Conservation (phyloP, 2,113 vertebrate genomes). For the Lepus americanus region DNA sequence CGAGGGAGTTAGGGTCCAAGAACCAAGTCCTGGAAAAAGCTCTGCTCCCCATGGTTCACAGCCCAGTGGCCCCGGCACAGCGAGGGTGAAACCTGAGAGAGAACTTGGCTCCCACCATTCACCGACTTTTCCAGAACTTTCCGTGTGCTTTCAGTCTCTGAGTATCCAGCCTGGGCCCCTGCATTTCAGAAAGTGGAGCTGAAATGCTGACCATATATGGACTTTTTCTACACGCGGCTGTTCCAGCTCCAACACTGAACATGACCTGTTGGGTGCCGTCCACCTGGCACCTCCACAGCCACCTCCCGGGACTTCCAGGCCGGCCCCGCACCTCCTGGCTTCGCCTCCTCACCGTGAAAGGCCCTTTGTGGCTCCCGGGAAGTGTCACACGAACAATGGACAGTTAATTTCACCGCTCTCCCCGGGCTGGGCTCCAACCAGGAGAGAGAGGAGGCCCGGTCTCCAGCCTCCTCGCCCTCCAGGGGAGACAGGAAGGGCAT, state of each 20-base stretch:
- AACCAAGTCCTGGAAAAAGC: background rate
- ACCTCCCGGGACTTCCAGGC: constrained; percentile 64
- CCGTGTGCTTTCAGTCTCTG: background rate
- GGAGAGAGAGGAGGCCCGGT: background rate
- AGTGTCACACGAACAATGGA: constrained; percentile 57
- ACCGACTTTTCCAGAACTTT: constrained; percentile 56
- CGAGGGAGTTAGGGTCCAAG: background rate
- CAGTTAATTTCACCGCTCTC: constrained; percentile 50
- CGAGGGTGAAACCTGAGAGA: background rate
- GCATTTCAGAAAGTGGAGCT: background rate
- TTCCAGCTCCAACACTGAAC: constrained; percentile 33
- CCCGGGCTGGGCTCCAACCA: constrained; percentile 19
- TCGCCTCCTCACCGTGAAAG: constrained; percentile 55
- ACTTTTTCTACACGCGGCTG: background rate
- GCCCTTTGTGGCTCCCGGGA: constrained; percentile 76
- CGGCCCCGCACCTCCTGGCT: background rate
- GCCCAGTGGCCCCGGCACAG: background rate
- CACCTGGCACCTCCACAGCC: constrained; percentile 71
- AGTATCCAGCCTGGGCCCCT: background rate
- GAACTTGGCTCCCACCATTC: background rate
- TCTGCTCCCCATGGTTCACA: background rate
- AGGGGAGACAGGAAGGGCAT: background rate
- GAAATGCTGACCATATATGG: constrained; percentile 62
- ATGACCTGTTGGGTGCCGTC: constrained; percentile 51
- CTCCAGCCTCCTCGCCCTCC: background rate